Conservation (phyloP, 2,113 vertebrate species). For the Protobothrops flavoviridis region DNA sequence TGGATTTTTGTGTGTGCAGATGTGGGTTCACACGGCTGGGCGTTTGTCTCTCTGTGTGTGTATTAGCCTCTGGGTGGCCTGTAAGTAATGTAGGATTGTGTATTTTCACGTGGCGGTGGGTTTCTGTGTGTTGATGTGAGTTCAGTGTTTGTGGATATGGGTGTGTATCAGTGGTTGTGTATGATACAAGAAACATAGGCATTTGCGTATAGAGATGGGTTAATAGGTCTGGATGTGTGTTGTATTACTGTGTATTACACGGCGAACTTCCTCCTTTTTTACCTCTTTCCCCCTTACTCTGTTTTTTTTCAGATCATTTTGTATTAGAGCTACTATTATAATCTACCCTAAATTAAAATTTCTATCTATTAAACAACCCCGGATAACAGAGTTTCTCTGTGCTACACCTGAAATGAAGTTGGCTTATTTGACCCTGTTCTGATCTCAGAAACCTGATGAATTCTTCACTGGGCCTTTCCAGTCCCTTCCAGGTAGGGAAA, state of each 20-base stretch:
- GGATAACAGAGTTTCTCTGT: neutral
- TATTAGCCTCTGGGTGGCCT: neutral
- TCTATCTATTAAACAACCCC: neutral
- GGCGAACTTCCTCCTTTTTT: neutral
- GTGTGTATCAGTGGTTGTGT: neutral
- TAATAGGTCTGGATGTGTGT: neutral
- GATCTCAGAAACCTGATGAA: constrained; percentile 28
- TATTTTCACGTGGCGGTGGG: neutral
- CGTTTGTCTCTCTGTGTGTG: neutral
- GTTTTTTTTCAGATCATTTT: neutral
- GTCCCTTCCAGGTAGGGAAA: constrained; percentile 50
- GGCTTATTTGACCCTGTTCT: neutral
- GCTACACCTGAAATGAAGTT: accelerated
- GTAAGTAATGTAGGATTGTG: neutral
- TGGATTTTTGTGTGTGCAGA: neutral
- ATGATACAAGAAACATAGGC: neutral
- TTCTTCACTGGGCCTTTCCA: neutral
- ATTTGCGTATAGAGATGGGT: neutral
- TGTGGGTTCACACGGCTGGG: neutral
- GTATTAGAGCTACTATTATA: neutral
- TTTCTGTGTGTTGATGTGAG: neutral
- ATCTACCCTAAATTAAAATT: neutral
- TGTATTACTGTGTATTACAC: neutral
- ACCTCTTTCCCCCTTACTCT: neutral
- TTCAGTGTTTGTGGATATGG: neutral